These are phyloP conservation scores for Drosophila meridionalis DNA, from an alignment of 2,888 invertebrate species.

Conservation along the genomic window DNA sequence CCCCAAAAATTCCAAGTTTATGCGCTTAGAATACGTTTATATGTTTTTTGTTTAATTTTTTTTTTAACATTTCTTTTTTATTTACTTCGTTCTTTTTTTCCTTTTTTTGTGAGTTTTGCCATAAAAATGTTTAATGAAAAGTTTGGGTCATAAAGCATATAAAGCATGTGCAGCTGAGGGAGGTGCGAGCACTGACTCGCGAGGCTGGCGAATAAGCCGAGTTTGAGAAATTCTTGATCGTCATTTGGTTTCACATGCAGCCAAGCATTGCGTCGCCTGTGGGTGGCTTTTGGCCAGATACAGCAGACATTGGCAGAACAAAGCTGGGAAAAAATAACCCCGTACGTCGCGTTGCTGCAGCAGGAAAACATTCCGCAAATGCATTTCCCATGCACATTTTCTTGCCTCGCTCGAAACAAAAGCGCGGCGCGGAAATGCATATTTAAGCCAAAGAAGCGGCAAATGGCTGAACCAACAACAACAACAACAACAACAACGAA, in stretches of 20 bases:
- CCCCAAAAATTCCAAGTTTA: constrained; percentile 32
- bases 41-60: constrained; percentile 41
- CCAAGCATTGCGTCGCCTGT: constrained; percentile 52
- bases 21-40: constrained; percentile 63
- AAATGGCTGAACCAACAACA: constrained; percentile 21
- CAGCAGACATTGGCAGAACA: constrained; percentile 47
- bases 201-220: constrained; percentile 40
- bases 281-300: constrained; percentile 28
- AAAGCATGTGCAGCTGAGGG: constrained; percentile 36
- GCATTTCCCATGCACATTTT: constrained; percentile 80
- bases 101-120: constrained; percentile 23
- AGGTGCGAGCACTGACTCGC: neutral
- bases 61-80: constrained; percentile 34
- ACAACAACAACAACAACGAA: constrained; percentile 12
- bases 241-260: constrained; percentile 60
- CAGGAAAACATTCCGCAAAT: constrained; percentile 77
- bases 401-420: constrained; percentile 32
- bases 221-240: constrained; percentile 40
- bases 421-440: constrained; percentile 54
- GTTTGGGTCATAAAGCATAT: constrained; percentile 63
- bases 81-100: neutral
- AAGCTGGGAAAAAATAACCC: constrained; percentile 66
- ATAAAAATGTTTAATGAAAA: constrained; percentile 71
- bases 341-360: neutral
- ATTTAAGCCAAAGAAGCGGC: constrained; percentile 52